Base-by-base conservation (phyloP, 2,113 vertebrate genomes). In the Corapipo altera region DNA sequence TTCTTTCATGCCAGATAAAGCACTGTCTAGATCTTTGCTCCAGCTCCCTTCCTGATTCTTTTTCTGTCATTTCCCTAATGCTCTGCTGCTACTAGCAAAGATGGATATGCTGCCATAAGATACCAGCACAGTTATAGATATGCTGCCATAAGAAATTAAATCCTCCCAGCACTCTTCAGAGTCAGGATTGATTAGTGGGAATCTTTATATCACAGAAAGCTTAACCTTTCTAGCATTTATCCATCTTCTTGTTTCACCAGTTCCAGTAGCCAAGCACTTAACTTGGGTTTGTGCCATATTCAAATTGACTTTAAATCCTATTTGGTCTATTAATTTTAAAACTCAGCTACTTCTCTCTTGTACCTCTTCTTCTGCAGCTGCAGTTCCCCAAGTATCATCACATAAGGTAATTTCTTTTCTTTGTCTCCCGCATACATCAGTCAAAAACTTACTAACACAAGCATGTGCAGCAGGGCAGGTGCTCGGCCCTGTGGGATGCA, bases 271-370 rank as follows among this genome's bases (percentile, higher is more conserved):
- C 20, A 23, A 57, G 43, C 72, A 76, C 66, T 85, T 72, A 89
- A 76, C 9, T 54, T 71, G 27, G 32, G 37, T 14, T 73, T 88
- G 23, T 88, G 51, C 51, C 5, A 0, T 61, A 67, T 78, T 89
- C 39, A 51, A 73, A 59, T 22, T 84, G 86, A 74, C 43, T 74
- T 80, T 43, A 44, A 93, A 84, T 77, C 18, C 49, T 12, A 1
- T 46, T 91, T 64, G 46, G 7, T 81, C 37, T 70, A 81, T 49
- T 81, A 62, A 66, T 90, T 95, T 93, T 86, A 91, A 95, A 92
- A 61, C 43, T 80, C 88, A 59, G 37, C 6, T 64, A 20, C 72
- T 89, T 81, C 35, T 64, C 19, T 59, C 30, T 84, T 71, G 55
- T 48, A 55, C 64, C n/a, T 76, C 51, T 74, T 62, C 49, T 80